Base-by-base conservation (phyloP, 2,888 invertebrate species). In the Brenthis ino region DNA sequence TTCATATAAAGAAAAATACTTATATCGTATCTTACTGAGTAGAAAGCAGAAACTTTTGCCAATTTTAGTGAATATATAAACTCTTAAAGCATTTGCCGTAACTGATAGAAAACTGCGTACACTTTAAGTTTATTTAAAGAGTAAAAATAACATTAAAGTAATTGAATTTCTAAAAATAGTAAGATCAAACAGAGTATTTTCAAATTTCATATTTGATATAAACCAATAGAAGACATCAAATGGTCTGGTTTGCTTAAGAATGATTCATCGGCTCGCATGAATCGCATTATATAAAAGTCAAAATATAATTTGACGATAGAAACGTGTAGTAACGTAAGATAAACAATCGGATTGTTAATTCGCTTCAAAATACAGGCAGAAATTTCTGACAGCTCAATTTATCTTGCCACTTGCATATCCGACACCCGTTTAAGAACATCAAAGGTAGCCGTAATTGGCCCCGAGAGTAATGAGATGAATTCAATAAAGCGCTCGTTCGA, bases 391-490 rank as follows among this genome's bases (percentile, higher is more conserved):
- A 85, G 82, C 85, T 88, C 83, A 88, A 89, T 91, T 89, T 88
- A 90, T 88, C 83, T 83, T 83, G 81, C 82, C 82, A 83, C 84
- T 86, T 85, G 82, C 84, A 83, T 84, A 85, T 86, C 85, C 85
- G 82, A 83, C 85, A 87, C 86, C 78, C 82, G 85, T 88, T 88
- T 85, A 77, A 77, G 72, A 77, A 89, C 87, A 84, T 91, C 88
- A 91, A 91, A 91, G 88, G 82, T 81, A 83, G 82, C 82, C 85
- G 84, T 90, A 89, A 91, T 91, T 89, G 85, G 83, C 80, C 72
- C 74, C 77, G 76, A 77, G 80, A 80, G 76, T 80, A 82, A 80
- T 79, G 80, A 79, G 77, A 77, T 77, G 79, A 82, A 79, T 80
- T 77, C 76, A 76, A 77, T 76, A 75, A 71, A 74, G 65, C 69